phyloP scores from a whole-genome alignment of 2,888 invertebrate genomes.

The Dione vanillae region DNA sequence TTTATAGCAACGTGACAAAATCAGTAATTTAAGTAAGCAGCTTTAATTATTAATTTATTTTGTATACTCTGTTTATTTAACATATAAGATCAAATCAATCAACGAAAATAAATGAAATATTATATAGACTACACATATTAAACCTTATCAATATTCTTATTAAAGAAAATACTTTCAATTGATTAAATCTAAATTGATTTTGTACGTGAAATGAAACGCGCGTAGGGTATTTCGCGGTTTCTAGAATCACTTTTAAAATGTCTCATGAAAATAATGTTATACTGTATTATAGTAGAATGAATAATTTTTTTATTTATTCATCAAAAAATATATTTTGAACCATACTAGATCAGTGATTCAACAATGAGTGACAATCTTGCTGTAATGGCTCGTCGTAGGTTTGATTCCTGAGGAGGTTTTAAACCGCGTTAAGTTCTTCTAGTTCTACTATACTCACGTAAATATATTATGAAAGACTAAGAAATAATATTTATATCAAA shows the following conservation, averaged over 20 bases:
- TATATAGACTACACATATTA: neutral
- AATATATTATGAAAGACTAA: neutral
- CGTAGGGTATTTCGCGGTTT: neutral
- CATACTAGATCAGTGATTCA: too few species aligned
- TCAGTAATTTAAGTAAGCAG: neutral
- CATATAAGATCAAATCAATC: too few species aligned
- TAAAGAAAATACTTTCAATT: neutral
- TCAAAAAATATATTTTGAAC: too few species aligned
- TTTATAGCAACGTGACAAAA: too few species aligned
- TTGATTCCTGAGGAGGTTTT: too few species aligned
- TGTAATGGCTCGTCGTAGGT: too few species aligned
- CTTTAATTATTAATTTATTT: neutral
- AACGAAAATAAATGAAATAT: neutral
- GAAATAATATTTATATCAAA: neutral
- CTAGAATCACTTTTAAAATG: neutral
- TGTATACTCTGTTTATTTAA: too few species aligned
- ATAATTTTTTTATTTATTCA: too few species aligned
- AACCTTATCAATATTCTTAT: slow-evolving; percentile 5
- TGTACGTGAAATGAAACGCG: neutral
- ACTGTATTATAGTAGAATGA: too few species aligned
- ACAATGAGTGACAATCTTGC: too few species aligned
- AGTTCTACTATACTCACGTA: too few species aligned
- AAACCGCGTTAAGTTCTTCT: too few species aligned
- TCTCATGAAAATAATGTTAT: neutral
- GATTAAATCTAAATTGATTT: slow-evolving; percentile 19